Evolutionary conservation across 92 coral and sea anemone genomes (phyloP).

Genomic region (Epizoanthus rinbou): DNA sequence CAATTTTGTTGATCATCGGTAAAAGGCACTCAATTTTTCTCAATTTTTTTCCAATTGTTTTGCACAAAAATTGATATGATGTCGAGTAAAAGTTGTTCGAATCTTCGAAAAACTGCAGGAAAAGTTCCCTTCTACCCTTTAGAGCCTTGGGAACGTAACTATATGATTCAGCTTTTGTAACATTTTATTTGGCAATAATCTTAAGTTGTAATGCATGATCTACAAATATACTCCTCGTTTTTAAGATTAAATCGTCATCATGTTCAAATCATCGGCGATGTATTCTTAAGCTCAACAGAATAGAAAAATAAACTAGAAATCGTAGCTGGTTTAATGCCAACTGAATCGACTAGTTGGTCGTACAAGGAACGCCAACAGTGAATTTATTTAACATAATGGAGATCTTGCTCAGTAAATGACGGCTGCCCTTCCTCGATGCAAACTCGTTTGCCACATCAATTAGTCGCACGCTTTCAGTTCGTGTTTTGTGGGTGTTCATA

Average conservation of each 20-base stretch:
- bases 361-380: too few species aligned
- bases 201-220: conserved; percentile 6
- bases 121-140: too few species aligned
- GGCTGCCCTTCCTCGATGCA: conserved; percentile 43
- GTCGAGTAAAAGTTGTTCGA: too few species aligned
- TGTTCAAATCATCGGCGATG: conserved; percentile 15
- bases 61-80: too few species aligned
- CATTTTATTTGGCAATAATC: conserved; percentile 9
- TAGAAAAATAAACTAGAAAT: conserved; percentile 15
- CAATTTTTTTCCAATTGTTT: too few species aligned
- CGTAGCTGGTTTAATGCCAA: conserved; percentile 28
- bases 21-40: too few species aligned
- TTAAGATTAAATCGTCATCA: neutral
- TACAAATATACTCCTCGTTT: neutral
- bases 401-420: neutral
- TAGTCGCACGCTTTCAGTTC: conserved; percentile 46
- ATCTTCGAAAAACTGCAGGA: too few species aligned
- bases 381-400: too few species aligned
- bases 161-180: conserved; percentile 24
- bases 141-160: conserved; percentile 8
- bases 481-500: conserved; percentile 55
- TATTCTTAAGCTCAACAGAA: conserved; percentile 7
- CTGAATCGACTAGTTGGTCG: neutral
- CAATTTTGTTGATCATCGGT: too few species aligned
- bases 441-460: conserved; percentile 52